A percentile compares a stretch with the other conserved stretches of the same genome.
These are phyloP conservation scores for Stegastes partitus DNA, from an alignment of 2,113 vertebrate genomes.

Conservation along the genomic window DNA sequence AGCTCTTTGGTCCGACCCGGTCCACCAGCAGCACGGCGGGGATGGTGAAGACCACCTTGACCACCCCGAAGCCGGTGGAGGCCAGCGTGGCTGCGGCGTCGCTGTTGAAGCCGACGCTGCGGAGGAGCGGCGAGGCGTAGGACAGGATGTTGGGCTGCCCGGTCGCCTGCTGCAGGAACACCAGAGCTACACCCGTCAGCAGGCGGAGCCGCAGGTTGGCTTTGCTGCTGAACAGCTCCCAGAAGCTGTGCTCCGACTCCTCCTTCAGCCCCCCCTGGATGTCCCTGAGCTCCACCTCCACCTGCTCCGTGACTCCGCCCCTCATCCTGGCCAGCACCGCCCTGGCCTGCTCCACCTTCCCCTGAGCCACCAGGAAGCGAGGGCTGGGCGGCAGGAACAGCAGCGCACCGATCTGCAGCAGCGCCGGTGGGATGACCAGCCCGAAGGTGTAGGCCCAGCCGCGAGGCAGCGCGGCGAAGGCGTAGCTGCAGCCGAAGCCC, in stretches of 20 bases:
- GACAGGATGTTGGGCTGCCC: slow-evolving; percentile 96
- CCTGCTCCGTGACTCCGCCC: slow-evolving; percentile 53
- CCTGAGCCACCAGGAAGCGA: slow-evolving; percentile 91
- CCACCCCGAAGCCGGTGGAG: slow-evolving; percentile 93
- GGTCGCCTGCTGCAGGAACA: slow-evolving; percentile 94
- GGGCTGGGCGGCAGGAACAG: slow-evolving; percentile 94
- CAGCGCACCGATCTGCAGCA: slow-evolving; percentile 89
- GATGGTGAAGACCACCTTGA: slow-evolving; percentile 93
- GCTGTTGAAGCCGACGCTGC: slow-evolving; percentile 93
- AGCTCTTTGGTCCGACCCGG: slow-evolving; percentile 91
- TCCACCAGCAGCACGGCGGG: slow-evolving; percentile 93
- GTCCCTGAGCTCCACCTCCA: slow-evolving; percentile 86
- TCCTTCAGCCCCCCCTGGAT: slow-evolving; percentile 92
- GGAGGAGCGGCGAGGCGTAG: slow-evolving; percentile 95
- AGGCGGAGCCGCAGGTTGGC: slow-evolving; percentile 93
- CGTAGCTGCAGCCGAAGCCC: slow-evolving; percentile 93
- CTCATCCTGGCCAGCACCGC: slow-evolving; percentile 88
- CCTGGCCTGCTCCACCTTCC: slow-evolving; percentile 87
- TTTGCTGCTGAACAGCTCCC: slow-evolving; percentile 90
- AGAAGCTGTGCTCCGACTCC: slow-evolving; percentile 89
- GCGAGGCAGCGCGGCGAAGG: slow-evolving; percentile 84
- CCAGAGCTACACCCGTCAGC: slow-evolving; percentile 88
- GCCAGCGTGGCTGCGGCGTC: slow-evolving; percentile 93
- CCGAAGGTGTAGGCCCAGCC: slow-evolving; percentile 95
- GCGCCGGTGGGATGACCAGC: slow-evolving; percentile 89